Evolutionary conservation across 2,113 vertebrate species (phyloP).

Genomic region (Oreochromis aureus): DNA sequence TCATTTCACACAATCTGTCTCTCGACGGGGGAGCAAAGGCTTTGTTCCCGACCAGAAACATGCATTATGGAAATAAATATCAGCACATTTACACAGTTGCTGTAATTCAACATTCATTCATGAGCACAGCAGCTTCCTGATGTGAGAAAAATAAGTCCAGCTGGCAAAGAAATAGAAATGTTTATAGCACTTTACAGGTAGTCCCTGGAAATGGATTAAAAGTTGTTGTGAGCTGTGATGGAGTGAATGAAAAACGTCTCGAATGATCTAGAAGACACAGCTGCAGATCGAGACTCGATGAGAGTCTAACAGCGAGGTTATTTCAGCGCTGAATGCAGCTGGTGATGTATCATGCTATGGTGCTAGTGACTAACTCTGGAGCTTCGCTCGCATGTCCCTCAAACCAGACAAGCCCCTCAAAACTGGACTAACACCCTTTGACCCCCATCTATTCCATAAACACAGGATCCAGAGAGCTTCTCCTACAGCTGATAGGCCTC

Average conservation of each 20-base stretch:
- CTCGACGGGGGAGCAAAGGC: neutral
- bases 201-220: neutral
- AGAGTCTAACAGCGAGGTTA: neutral
- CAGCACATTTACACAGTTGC: neutral
- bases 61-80: slow-evolving; percentile 12
- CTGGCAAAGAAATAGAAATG: neutral
- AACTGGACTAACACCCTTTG: neutral
- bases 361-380: neutral
- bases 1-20: slow-evolving; percentile 21
- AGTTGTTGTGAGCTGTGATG: neutral
- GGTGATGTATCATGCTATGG: no score
- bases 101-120: neutral
- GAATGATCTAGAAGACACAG: rapidly evolving
- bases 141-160: neutral
- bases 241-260: neutral
- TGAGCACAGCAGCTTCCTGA: neutral
- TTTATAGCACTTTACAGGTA: neutral
- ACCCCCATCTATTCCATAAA: neutral
- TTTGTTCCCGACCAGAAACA: slow-evolving; percentile 1
- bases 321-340: neutral
- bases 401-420: neutral
- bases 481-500: neutral
- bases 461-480: rapidly evolving
- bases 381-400: rapidly evolving
- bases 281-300: neutral